Base-by-base conservation (phyloP, 2,797 vertebrate species). In the Lophius americanus region DNA sequence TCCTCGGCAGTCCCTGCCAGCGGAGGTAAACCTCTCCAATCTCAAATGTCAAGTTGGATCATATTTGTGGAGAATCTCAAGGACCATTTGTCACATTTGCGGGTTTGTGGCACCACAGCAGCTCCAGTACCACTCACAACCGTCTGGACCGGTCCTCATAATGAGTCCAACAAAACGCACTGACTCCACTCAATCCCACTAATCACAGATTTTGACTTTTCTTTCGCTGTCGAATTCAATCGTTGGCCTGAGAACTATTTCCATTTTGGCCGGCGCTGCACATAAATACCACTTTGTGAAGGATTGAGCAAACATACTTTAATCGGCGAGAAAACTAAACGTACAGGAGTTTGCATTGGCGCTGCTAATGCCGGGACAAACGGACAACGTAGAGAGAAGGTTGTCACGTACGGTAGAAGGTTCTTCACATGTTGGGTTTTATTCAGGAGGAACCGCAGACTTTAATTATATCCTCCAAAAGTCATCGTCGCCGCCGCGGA, bases 31-130 rank as follows among this genome's bases (percentile, higher is more conserved):
- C 88, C 88, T 88, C 23, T 23, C 23, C 1, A 23, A 23, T 89
- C 88, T 90, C 78, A 75, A 76, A 88, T 82, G 88, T 92, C 88
- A 90, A 78, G 78, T 81, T 78, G 68, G 78, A 90, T 88, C 84
- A 87, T 63, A 53, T 38, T 76, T 60, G 63, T 69, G 75, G 82
- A 87, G 87, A 90, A 89, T 82, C 73, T 42, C 81, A 79, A 72
- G 8, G 37, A 76, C 73, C 77, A 86, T 87, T 86, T 85, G 86
- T 91, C 84, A 88, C 74, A 82, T 88, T 84, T 71, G 71, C 69
- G 69, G 73, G 23, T 50, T 43, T 64, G 74, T 75, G 85, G 81
- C 82, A 81, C 70, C 72, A 37, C 50, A 77, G 70, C 74, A 76
- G 73, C 72, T 73, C 72, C 60, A 51, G 67, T 32, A 78, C 80